Evolutionary conservation across 2,797 vertebrate species (phyloP).

Genomic region (Liasis olivaceus): DNA sequence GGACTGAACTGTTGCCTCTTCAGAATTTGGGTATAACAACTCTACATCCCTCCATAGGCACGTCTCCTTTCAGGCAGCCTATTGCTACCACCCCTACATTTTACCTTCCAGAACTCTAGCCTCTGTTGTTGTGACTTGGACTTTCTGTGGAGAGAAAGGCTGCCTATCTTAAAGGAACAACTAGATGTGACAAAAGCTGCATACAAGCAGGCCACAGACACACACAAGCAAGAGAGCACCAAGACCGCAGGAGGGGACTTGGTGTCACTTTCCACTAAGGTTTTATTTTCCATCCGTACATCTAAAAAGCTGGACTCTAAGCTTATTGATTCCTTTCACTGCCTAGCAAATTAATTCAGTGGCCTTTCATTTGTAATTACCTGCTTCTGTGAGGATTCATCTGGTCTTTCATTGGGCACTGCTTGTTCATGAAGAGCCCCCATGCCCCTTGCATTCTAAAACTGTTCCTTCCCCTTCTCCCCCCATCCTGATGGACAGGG

Average conservation of each 20-base stretch:
- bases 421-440: not conserved
- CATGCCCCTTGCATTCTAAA: not conserved
- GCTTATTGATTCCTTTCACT: not conserved
- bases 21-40: not conserved
- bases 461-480: not conserved
- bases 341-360: not conserved
- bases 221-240: not conserved
- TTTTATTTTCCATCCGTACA: not conserved
- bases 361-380: not conserved
- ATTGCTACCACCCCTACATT: not conserved
- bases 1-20: not conserved
- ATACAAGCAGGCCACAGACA: not conserved
- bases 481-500: not conserved
- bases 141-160: not conserved
- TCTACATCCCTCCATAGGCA: not conserved
- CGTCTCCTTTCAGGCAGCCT: not conserved
- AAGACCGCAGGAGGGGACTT: not conserved
- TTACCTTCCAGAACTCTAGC: not conserved
- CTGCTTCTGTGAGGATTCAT: not conserved
- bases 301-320: not conserved
- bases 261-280: not conserved
- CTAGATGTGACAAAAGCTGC: not conserved
- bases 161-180: not conserved
- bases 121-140: not conserved
- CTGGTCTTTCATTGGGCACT: not conserved